phyloP scores from a whole-genome alignment of 2,113 vertebrate species.

The Crocuta crocuta region DNA sequence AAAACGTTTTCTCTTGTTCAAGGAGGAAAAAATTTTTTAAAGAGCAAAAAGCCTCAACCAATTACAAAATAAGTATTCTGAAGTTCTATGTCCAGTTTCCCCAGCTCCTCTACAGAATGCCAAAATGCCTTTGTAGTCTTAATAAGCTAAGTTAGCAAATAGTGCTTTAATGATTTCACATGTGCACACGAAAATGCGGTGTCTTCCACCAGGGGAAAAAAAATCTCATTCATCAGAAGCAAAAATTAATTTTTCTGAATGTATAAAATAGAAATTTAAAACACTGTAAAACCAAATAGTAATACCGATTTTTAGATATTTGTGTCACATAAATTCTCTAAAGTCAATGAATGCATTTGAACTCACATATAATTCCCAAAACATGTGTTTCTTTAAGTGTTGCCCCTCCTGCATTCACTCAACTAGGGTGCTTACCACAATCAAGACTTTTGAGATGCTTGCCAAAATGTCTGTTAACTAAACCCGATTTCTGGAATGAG shows the following conservation, averaged over 20 bases:
- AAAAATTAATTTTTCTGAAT: conserved; percentile 43
- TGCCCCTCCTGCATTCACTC: neutral
- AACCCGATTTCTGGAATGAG: neutral
- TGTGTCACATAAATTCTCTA: neutral
- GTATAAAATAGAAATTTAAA: conserved; percentile 49
- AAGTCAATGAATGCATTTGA: conserved; percentile 20
- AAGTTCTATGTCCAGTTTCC: neutral
- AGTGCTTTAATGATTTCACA: neutral
- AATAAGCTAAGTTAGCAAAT: neutral
- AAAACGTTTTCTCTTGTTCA: neutral
- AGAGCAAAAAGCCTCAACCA: neutral
- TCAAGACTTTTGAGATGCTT: neutral
- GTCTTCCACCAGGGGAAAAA: neutral
- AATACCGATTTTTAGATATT: neutral
- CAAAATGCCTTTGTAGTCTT: neutral
- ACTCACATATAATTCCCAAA: neutral
- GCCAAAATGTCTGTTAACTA: neutral
- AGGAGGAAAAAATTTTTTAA: neutral
- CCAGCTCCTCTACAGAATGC: neutral
- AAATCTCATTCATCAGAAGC: conserved; percentile 20
- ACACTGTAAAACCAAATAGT: neutral
- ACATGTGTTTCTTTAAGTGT: neutral
- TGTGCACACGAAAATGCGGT: neutral
- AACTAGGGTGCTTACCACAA: neutral
- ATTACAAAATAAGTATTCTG: neutral